Evolutionary conservation across 2,113 vertebrate genomes (phyloP).

Genomic region (Oreocharis arfaki): DNA sequence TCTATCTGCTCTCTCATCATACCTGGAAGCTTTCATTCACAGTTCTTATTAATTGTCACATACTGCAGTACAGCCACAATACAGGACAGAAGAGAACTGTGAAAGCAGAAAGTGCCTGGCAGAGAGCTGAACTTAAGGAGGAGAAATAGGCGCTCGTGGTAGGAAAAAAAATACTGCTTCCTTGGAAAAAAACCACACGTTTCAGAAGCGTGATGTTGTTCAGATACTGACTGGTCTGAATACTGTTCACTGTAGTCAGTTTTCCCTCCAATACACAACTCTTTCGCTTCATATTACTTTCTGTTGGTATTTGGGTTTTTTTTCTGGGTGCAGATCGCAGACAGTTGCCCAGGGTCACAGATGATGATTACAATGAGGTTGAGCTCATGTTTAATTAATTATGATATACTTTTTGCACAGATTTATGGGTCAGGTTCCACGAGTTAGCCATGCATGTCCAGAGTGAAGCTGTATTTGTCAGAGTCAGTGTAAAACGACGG

Average conservation of each 20-base stretch:
- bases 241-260: neutral
- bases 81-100: neutral
- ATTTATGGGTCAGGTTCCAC: neutral
- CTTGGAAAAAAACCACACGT: neutral
- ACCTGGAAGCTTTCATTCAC: neutral
- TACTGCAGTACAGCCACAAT: neutral
- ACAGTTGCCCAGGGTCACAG: neutral
- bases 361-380: neutral
- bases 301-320: fast-evolving
- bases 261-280: neutral
- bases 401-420: neutral
- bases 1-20: neutral
- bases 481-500: neutral
- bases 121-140: neutral
- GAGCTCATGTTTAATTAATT: neutral
- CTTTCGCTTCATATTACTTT: neutral
- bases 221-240: neutral
- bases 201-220: fast-evolving
- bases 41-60: conserved; percentile 6
- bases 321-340: neutral
- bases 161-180: neutral
- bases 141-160: neutral
- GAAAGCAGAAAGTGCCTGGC: neutral
- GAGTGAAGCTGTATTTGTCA: neutral
- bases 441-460: fast-evolving